These are phyloP conservation scores for Lycodopsis pacificus DNA, from an alignment of 2,797 vertebrate genomes.

Conservation along the genomic window DNA sequence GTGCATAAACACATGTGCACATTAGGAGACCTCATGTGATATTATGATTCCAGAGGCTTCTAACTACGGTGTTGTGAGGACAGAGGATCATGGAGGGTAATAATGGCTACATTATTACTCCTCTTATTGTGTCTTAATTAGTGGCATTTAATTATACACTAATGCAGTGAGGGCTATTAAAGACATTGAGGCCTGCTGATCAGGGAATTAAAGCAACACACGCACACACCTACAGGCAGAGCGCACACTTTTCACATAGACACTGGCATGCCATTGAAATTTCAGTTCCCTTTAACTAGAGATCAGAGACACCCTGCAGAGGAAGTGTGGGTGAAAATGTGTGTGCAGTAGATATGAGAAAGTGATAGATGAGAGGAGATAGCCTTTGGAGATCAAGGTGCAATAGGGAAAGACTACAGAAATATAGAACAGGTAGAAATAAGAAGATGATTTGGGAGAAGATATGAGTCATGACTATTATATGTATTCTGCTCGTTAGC, in stretches of 20 bases:
- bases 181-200: slow-evolving; percentile 79
- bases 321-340: slow-evolving; percentile 46
- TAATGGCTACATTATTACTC: slow-evolving; percentile 84
- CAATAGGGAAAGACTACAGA: background rate
- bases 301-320: slow-evolving; percentile 66
- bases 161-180: slow-evolving; percentile 79
- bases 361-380: slow-evolving; percentile 20
- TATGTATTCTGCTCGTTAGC: slow-evolving; percentile 48
- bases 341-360: slow-evolving; percentile 8
- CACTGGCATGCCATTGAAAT: slow-evolving; percentile 45
- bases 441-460: slow-evolving; percentile 5
- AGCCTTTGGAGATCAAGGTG: slow-evolving; percentile 8
- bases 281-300: slow-evolving; percentile 72
- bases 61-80: slow-evolving; percentile 68
- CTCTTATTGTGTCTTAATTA: slow-evolving; percentile 84
- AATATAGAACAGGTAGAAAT: slow-evolving; percentile 2
- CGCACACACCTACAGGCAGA: slow-evolving; percentile 32
- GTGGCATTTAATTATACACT: slow-evolving; percentile 83
- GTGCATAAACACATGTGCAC: slow-evolving; percentile 60
- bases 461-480: slow-evolving; percentile 28
- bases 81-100: slow-evolving; percentile 78
- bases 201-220: slow-evolving; percentile 71
- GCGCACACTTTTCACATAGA: slow-evolving; percentile 45
- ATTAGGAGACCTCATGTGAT: slow-evolving; percentile 67
- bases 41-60: slow-evolving; percentile 77